phyloP scores from a whole-genome alignment of 2,113 vertebrate species.

The Paralichthys olivaceus region DNA sequence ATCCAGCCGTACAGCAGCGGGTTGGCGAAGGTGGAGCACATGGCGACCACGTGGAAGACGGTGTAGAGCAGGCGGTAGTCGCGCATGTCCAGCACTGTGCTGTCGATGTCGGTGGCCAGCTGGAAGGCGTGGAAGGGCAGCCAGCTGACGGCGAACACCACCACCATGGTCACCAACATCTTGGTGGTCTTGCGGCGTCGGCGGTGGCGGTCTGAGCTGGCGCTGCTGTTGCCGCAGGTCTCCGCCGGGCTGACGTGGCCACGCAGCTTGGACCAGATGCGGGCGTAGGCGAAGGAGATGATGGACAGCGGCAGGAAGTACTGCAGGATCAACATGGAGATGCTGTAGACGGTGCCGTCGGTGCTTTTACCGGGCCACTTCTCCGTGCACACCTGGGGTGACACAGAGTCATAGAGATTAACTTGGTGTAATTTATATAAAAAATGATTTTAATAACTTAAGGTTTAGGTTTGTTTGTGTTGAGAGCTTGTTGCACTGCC shows the following conservation, averaged over 20 bases:
- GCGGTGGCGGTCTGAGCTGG: slow-evolving; percentile 85
- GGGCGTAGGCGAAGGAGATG: slow-evolving; percentile 91
- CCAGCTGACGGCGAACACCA: slow-evolving; percentile 95
- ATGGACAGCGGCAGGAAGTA: slow-evolving; percentile 92
- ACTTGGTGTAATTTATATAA: no score
- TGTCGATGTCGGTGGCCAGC: slow-evolving; percentile 93
- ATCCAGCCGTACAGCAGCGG: slow-evolving; percentile 98
- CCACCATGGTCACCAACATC: slow-evolving; percentile 95
- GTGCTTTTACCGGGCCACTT: slow-evolving; percentile 92
- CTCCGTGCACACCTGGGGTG: slow-evolving; percentile 86
- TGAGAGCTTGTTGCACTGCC: no score
- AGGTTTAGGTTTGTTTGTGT: no score
- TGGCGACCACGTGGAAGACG: slow-evolving; percentile 92
- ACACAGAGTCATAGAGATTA: background rate
- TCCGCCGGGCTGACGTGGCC: slow-evolving; percentile 87
- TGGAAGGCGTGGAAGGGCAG: slow-evolving; percentile 95
- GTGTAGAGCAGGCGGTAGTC: slow-evolving; percentile 96
- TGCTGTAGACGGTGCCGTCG: slow-evolving; percentile 90
- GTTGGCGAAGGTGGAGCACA: slow-evolving; percentile 97
- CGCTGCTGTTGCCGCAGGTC: slow-evolving; percentile 73
- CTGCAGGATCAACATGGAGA: slow-evolving; percentile 91
- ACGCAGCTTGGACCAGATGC: slow-evolving; percentile 94
- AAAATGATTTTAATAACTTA: no score
- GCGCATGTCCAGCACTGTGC: slow-evolving; percentile 88
- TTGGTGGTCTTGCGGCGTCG: slow-evolving; percentile 92